Percentiles rank a stretch among this genome's conserved stretches.
Evolutionary conservation across 2,797 vertebrate genomes (phyloP).

Genomic region (Darevskia nairensis): DNA sequence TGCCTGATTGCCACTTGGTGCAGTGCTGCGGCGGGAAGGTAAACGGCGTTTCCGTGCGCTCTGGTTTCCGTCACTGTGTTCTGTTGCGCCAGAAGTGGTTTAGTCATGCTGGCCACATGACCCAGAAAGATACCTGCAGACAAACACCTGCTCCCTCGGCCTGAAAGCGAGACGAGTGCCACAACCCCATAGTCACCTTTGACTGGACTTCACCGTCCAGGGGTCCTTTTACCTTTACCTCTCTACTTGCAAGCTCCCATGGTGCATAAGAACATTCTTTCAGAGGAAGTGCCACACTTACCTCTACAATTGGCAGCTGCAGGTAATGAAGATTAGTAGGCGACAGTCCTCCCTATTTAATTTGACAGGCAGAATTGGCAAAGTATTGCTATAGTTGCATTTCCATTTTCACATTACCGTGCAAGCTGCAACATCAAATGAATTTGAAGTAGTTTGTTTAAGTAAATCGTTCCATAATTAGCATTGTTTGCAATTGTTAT

Average conservation of each 20-base stretch:
- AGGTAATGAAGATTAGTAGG: neutral
- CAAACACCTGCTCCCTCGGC: no score
- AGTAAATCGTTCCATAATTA: slow-evolving; percentile 4
- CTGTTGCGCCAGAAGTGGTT: no score
- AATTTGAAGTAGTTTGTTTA: slow-evolving; percentile 25
- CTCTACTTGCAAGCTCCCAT: rapidly evolving
- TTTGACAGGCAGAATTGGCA: neutral
- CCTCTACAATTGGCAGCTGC: neutral
- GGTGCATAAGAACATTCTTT: neutral
- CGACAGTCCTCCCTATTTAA: neutral
- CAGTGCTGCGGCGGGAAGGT: no score
- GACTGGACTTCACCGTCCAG: no score
- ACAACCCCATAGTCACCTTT: no score
- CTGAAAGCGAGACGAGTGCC: no score
- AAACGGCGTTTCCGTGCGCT: no score
- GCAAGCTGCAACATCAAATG: neutral
- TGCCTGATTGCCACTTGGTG: no score
- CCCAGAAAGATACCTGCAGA: no score
- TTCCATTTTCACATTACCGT: neutral
- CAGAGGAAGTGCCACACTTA: neutral
- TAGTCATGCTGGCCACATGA: no score
- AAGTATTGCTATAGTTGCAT: neutral
- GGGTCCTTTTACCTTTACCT: no score
- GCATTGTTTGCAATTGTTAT: neutral
- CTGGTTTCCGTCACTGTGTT: no score